Base-by-base conservation (phyloP, 35 echinoderm and acorn worm species). In the Ophioderma brevispina region DNA sequence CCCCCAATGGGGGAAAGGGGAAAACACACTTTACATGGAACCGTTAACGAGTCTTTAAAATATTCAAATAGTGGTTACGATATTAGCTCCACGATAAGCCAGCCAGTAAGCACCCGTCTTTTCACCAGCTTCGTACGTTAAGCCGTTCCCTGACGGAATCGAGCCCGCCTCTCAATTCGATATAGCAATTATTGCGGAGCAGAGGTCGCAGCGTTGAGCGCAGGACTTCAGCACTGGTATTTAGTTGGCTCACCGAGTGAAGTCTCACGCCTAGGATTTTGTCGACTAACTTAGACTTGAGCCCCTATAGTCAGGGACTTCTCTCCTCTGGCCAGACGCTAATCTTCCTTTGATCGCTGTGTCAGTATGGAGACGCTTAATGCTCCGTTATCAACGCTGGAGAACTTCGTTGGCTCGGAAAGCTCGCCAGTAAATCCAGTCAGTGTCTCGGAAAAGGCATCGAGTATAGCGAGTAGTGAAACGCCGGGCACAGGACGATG, bases 41-140 rank as follows among this genome's bases (percentile, higher is more conserved):
- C 17, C 59, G 59, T 25, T 70, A 70, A 70, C 59, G 59, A 70
- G 59, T 70, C 59, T 70, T 70, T 70, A 70, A 70, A 70, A 70
- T 70, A 70, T 70, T 70, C 59, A 70, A 70, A 70, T 6, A 70
- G 59, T 70, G 59, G 59, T 70, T 70, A 25, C 59, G 59, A 70
- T 70, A 15, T 30, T 70, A 70, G 59, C 59, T 70, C 28, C 3
- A 6, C 6, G 10, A 8, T 70, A 70, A 70, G 59, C 59, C 59
- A 70, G 5, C 3, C 59, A 13, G 59, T 70, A 70, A 70, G 59
- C 23, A 70, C 59, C 59, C 59, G 59, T 70, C 59, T 70, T 70
- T 70, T 70, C 28, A 70, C 15, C 59, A 70, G 59, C 15, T 70
- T 70, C 6, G 1, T 30, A 70, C 59, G 59, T 70, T 70, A 70